Base-by-base conservation (phyloP, 2,888 invertebrate species). In the Parnassius apollo region DNA sequence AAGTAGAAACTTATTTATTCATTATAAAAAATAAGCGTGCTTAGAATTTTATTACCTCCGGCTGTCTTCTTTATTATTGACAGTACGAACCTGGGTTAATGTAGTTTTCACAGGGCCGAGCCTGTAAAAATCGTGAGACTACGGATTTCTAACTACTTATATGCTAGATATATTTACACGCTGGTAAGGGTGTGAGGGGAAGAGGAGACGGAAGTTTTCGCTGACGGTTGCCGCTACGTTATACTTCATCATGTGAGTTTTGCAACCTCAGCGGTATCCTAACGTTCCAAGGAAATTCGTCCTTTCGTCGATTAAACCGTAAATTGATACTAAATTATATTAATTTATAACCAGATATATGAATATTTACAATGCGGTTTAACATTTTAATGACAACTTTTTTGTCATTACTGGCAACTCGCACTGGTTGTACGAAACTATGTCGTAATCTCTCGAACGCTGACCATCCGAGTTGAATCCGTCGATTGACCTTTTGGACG, bases 231-330 rank as follows among this genome's bases (percentile, higher is more conserved):
- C 65, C 69, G 62, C 65, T 64, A 60, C 63, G 63, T 65, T 64
- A 67, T 68, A 72, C 77, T 80, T 77, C 74, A 76, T 82, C 77
- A 78, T 73, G 68, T 66, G 65, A 69, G 63, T 71, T 64, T 64
- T 66, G 75, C 76, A 71, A 68, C 69, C 73, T 79, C 77, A 77
- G 76, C 80, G 71, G 75, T 69, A 62, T 59, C 59, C 65, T 59
- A 69, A 69, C 73, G 67, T 66, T 25, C 72, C 72, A 71, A 71
- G 69, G 66, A 74, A 70, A 71, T 73, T 71, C 65, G 68, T 72
- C 70, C 68, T 71, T 75, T 74, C 70, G 74, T 74, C 75, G 77
- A 81, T 82, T 81, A 80, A 75, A 71, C 72, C 68, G 55, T 62
- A 62, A 62, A 57, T 12, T 25, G 50, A 62, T 61, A 44, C 46